These are phyloP conservation scores for Tetranychus truncatus DNA, from an alignment of 2,888 invertebrate genomes.

Conservation along the genomic window DNA sequence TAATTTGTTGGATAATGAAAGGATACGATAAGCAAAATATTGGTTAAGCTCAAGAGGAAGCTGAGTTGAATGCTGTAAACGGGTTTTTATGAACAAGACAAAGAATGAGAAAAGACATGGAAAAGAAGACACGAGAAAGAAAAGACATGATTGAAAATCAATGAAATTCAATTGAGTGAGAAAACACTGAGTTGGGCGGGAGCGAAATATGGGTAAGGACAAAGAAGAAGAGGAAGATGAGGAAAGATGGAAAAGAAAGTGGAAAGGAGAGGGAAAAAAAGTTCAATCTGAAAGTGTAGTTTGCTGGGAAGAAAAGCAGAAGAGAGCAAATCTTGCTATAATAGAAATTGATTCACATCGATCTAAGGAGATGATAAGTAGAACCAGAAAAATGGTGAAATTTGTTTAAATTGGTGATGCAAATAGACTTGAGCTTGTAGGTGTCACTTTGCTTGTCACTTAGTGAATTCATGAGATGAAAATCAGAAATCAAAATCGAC, in stretches of 20 bases:
- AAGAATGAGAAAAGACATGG: neutral
- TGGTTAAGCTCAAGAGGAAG: slow-evolving; percentile 97
- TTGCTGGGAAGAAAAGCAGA: too few species aligned
- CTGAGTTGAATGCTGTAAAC: slow-evolving; percentile 74
- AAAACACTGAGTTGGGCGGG: neutral
- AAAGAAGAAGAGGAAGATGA: neutral
- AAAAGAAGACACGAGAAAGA: neutral
- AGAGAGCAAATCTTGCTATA: too few species aligned
- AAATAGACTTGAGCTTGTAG: neutral
- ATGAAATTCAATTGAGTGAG: neutral
- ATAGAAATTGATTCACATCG: too few species aligned
- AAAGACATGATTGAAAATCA: neutral
- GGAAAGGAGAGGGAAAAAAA: neutral
- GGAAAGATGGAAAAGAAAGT: neutral
- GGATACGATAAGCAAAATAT: slow-evolving; percentile 99
- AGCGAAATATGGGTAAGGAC: neutral
- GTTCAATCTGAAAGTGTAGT: neutral
- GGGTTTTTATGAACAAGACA: slow-evolving; percentile 10
- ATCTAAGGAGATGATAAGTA: too few species aligned
- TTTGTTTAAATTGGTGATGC: neutral
- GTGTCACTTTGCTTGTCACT: too few species aligned
- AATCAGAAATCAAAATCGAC: neutral
- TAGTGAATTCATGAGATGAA: neutral
- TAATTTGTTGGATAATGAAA: slow-evolving; percentile 99
- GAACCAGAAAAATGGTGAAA: neutral